Conservation (phyloP, 2,888 invertebrate genomes). For the Erebia ligea region DNA sequence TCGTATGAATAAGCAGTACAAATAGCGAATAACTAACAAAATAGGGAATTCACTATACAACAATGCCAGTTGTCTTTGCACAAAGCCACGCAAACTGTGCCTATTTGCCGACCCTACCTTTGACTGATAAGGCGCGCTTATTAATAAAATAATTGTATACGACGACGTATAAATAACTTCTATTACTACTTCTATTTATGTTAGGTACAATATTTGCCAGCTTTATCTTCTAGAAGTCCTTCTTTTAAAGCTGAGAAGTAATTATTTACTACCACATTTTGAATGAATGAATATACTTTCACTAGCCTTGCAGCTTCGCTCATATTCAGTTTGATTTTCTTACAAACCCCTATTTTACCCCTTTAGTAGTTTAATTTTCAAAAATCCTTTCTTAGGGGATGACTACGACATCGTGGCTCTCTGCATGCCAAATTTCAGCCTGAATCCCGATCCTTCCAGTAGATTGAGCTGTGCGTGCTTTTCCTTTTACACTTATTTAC, state of each 20-base stretch:
- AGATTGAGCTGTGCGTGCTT: too few relatives aligned
- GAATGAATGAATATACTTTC: background rate
- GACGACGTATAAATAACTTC: constrained; percentile 22
- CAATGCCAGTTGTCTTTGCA: constrained; percentile 44
- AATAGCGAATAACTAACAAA: constrained; percentile 29
- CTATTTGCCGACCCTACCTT: constrained; percentile 72
- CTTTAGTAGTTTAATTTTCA: too few relatives aligned
- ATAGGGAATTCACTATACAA: constrained; percentile 46
- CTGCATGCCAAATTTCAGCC: too few relatives aligned
- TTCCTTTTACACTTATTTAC: too few relatives aligned
- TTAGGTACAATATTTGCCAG: constrained; percentile 4
- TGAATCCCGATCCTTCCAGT: too few relatives aligned
- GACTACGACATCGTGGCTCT: too few relatives aligned
- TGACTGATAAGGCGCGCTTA: constrained; percentile 66
- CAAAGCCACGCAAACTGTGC: constrained; percentile 37
- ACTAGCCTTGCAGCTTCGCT: background rate
- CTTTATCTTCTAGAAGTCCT: constrained; percentile 15
- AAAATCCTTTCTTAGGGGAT: too few relatives aligned
- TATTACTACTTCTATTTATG: constrained; percentile 19
- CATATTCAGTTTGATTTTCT: too few relatives aligned
- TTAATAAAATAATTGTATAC: constrained; percentile 29
- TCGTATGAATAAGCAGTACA: constrained; percentile 29
- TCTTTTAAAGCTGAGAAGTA: background rate
- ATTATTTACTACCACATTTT: background rate
- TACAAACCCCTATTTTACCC: too few relatives aligned